Base-by-base conservation (phyloP, 2,888 invertebrate genomes). In the Mythimna loreyi region DNA sequence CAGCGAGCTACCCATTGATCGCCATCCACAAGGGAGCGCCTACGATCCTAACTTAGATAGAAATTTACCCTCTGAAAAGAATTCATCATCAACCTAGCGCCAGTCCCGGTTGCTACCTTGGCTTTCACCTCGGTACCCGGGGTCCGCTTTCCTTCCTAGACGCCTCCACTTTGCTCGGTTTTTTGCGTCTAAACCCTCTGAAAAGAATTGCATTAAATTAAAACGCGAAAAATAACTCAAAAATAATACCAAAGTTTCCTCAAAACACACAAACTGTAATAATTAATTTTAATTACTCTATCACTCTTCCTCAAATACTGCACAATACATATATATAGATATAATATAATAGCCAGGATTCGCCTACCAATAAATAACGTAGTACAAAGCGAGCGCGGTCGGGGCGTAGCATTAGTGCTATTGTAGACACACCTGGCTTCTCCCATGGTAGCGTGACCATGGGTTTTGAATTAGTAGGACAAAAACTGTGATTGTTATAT, bases 341-440 rank as follows among this genome's bases (percentile, higher is more conserved):
- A 55, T 30, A 52, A 58, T 61, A 33, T 50, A 71, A n/a, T 8
- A 45, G 11, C 9, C n/a, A 61, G 50, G 53, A 62, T 75, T 79
- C 68, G 68, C 57, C 65, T 53, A 28, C 21, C 58, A 55, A 77
- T 80, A 80, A 80, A 78, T 78, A 80, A 75, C 43, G 47, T 36
- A 23, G 6, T 13, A 72, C 64, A 72, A 75, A 66, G 78, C 64
- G 43, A 58, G 67, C 68, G 63, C n/a, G 72, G 69, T 59, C 71
- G 78, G 81, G 87, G 85, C 83, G 85, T 78, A 64, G 81, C 86
- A 90, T 91, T 91, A 91, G 84, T 83, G 69, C 82, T 69, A 86
- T 92, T 92, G 91, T 92, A 78, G 71, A 65, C 79, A 76, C 92
- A 92, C 92, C 92, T 92, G 92, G 90, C 87, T 80, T 85, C 78